Base-by-base conservation (phyloP, 1,140 invertebrate genomes). In the Drosophila lacteicornis region DNA sequence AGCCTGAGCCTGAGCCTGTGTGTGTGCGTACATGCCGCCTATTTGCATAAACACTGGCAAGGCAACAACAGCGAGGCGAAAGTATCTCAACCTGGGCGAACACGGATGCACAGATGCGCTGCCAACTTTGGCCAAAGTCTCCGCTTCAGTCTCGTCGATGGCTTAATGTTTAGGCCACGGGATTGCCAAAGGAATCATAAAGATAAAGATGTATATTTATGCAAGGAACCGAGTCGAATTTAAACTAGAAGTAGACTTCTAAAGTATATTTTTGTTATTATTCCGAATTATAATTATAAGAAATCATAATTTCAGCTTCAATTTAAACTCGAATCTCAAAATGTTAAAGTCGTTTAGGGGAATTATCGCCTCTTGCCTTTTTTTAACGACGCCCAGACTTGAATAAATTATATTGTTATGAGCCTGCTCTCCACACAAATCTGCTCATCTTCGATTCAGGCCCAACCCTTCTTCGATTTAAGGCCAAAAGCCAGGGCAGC, bases 21-120 rank as follows among this genome's bases (percentile, higher is more conserved):
- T 62, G 38, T 42, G 42, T 22, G 17, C 45, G 38, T 45, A 67
- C 75, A 79, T 38, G 67, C 57, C 56, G 69, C 70, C 55, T 55
- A 86, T 86, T 86, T 86, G 83, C 83, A 86, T 86, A 86, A 88
- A 83, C 83, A 86, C 75, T 53, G 65, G 58, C 22, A 25, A 25
- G 22, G 22, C 70, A 67, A 50, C 67, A 78, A 51, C 60, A 13
- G 13, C 51, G 19, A 2, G 25, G 63, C 56, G 45, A 57, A 66
- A 76, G 61, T 82, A 63, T 40, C 59, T 65, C 47, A 75, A 69
- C 42, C 73, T 70, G 46, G 42, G 46, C 76, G 36, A 59, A 70
- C 66, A 79, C 33, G 43, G 42, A 42, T 30, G 53, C 61, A 67
- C 61, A 80, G 71, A 75, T 75, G 71, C 68, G 67, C 25, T 33